Evolutionary conservation across 2,797 vertebrate species (phyloP).

Genomic region (Sternotherus odoratus): DNA sequence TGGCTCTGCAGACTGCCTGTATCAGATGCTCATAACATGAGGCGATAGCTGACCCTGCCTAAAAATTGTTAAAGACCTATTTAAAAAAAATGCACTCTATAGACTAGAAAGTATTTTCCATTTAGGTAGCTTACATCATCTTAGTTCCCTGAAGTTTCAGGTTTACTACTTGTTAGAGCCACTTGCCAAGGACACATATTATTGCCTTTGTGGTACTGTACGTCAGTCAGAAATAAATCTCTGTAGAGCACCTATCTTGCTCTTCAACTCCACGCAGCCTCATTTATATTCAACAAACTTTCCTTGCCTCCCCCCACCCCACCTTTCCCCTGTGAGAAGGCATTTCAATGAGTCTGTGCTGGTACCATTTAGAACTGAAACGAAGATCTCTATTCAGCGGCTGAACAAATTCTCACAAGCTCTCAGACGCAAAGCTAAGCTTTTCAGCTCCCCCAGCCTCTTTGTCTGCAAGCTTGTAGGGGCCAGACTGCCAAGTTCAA

Average conservation of each 20-base stretch:
- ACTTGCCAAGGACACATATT: slow-evolving; percentile 72
- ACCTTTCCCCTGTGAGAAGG: slow-evolving; percentile 74
- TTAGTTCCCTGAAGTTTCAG: slow-evolving; percentile 28
- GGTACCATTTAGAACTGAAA: slow-evolving; percentile 77
- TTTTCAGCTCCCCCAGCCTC: slow-evolving; percentile 73
- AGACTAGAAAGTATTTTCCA: slow-evolving; percentile 9
- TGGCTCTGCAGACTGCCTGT: neutral
- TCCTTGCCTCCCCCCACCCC: slow-evolving; percentile 60
- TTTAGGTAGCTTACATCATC: slow-evolving; percentile 24
- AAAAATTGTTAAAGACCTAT: slow-evolving; percentile 12
- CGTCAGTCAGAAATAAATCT: slow-evolving; percentile 78
- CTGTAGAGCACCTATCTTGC: slow-evolving; percentile 69
- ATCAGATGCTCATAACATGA: neutral
- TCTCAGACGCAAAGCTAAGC: slow-evolving; percentile 79
- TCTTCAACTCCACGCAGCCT: slow-evolving; percentile 75
- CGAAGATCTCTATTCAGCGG: slow-evolving; percentile 80
- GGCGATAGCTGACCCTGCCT: neutral
- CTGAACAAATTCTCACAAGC: slow-evolving; percentile 81
- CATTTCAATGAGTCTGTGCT: slow-evolving; percentile 80
- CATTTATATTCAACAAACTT: slow-evolving; percentile 84
- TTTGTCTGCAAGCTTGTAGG: slow-evolving; percentile 79
- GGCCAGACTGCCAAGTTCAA: slow-evolving; percentile 82
- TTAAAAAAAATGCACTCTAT: neutral
- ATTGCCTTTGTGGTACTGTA: slow-evolving; percentile 76
- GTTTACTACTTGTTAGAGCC: slow-evolving; percentile 60